A percentile compares a stretch with the other conserved stretches of the same genome.
Evolutionary conservation across 2,797 vertebrate species (phyloP).

Genomic region (Tokudaia muenninki): DNA sequence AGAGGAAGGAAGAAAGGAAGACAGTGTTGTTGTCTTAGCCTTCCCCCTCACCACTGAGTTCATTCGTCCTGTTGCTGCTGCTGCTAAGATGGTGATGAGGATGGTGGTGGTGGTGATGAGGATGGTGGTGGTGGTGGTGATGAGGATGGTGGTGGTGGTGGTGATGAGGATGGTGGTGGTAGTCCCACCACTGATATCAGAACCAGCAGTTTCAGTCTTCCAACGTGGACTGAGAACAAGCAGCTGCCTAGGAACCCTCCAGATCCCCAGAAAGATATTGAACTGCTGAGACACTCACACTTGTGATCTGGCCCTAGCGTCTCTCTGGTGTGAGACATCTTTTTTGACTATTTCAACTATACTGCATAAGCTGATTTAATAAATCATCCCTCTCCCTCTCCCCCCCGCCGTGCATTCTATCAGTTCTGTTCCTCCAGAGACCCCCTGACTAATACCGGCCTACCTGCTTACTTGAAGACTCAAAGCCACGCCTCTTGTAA

Average conservation of each 20-base stretch:
- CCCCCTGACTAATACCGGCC: neutral
- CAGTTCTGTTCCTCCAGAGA: neutral
- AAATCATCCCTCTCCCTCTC: neutral
- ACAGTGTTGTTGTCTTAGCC: neutral
- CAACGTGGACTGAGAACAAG: neutral
- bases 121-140: no score
- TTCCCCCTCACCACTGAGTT: neutral
- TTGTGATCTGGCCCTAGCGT: neutral
- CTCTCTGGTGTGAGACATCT: neutral
- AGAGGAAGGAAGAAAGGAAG: neutral
- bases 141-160: no score
- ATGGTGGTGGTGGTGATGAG: no score
- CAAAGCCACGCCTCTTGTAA: neutral
- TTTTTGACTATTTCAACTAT: neutral
- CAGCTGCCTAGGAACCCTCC: neutral
- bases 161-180: no score
- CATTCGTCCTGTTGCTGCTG: neutral
- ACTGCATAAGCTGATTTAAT: neutral
- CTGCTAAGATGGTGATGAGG: neutral
- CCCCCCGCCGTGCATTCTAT: neutral
- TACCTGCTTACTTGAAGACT: neutral
- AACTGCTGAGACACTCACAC: neutral
- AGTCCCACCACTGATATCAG: neutral
- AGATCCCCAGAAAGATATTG: neutral
- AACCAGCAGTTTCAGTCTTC: neutral